Percentiles rank a stretch among this genome's conserved stretches.
Conservation (phyloP, 2,888 invertebrate genomes). For the Agrotis clavis region DNA sequence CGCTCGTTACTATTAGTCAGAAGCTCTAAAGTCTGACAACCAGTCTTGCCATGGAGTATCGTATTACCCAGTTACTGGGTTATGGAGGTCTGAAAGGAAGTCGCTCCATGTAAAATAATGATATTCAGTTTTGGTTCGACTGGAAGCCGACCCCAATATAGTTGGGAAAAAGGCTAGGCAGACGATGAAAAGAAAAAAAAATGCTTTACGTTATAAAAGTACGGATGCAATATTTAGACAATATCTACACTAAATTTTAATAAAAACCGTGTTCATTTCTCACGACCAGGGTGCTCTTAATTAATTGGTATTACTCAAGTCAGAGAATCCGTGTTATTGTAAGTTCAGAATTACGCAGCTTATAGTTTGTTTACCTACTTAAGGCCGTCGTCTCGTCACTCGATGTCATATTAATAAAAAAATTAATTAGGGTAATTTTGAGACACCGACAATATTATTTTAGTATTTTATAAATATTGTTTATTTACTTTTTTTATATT, state of each 20-base stretch:
- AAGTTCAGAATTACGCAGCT: constrained; percentile 43
- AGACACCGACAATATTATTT: constrained; percentile 21
- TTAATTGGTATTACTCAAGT: constrained; percentile 42
- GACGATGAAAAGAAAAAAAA: too few relatives aligned
- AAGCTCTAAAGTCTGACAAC: too few relatives aligned
- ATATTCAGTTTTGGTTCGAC: too few relatives aligned
- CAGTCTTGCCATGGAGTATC: too few relatives aligned
- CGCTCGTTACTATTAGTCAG: too few relatives aligned
- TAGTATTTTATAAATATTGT: neutral
- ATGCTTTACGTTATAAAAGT: constrained; percentile 4
- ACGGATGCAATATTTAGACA: constrained; percentile 29
- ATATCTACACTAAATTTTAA: constrained; percentile 36
- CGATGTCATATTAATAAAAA: neutral
- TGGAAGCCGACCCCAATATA: too few relatives aligned
- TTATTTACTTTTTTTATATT: too few relatives aligned
- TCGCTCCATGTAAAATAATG: too few relatives aligned
- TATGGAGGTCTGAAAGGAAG: too few relatives aligned
- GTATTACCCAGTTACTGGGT: too few relatives aligned
- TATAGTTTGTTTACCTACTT: constrained; percentile 36
- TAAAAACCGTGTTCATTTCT: constrained; percentile 55
- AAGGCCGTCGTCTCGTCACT: constrained; percentile 23
- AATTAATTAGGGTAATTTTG: constrained; percentile 21
- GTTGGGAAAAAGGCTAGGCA: too few relatives aligned
- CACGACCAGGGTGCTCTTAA: constrained; percentile 51
- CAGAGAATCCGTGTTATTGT: constrained; percentile 27